Base-by-base conservation (phyloP, 1,140 invertebrate genomes). In the Nilaparvata lugens region DNA sequence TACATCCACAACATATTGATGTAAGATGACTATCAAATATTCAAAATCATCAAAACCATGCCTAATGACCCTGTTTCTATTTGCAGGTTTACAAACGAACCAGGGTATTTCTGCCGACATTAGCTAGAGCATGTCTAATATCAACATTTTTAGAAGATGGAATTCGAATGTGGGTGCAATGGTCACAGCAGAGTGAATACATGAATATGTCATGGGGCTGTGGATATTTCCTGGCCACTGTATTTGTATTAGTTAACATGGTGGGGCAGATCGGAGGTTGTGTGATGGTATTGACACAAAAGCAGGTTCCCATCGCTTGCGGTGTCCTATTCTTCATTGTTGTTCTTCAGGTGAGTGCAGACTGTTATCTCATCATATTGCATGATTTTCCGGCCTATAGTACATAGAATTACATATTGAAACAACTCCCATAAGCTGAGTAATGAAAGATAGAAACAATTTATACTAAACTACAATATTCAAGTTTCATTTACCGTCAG, bases 101-200 rank as follows among this genome's bases (percentile, higher is more conserved):
- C 52, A 98, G 98, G 76, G 84, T 95, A 75, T 80, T 98, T 58
- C 77, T 99, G 67, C 97, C 97, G 19, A 97, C 95, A 62, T 78
- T 98, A 54, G 97, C 97, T 3, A 81, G 97, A 62, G 77, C 98
- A 38, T 99, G 95, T 74, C 82, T 99, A n/a, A 97, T 99, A 67
- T 95, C 95, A 61, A 99, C 97, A 66, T 99, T 99, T 78, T 81
- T 99, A 25, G 97, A 99, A 80, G 97, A 99, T 84, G 97, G 97
- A 0, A 80, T 99, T 40, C 84, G 97, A 63, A 99, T 99, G 97
- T 99, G 93, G 87, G 88, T 93, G 68, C 97, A 99, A 76, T 99
- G 97, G 97, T 84, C 84, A 31, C 95, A 98, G 70, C 97, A 99
- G 72, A 80, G 94, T 31, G 94, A 98, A 70, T 99, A 98, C 71